Conservation (phyloP, 2,888 invertebrate genomes). For the Ormyrus rosae region DNA sequence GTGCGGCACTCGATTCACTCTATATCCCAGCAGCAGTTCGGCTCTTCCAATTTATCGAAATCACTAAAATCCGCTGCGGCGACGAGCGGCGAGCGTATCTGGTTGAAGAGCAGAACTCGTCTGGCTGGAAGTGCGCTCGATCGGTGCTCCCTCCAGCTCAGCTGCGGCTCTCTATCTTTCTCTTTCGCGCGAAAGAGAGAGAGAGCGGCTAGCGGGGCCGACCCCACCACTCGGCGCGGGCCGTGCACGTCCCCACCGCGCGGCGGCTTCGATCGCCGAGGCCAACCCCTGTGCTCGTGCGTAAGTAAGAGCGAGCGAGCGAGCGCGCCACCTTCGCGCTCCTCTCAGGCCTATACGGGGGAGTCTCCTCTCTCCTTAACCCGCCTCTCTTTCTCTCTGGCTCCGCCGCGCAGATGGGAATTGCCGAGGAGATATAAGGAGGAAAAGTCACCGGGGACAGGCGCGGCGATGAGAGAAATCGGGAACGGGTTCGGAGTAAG, state of each 20-base stretch:
- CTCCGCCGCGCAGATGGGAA: background rate
- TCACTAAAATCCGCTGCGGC: too few relatives aligned
- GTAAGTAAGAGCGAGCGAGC: conserved; percentile 36
- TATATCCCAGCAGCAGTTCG: too few relatives aligned
- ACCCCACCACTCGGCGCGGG: conserved; percentile 49
- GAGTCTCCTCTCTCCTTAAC: conserved; percentile 70
- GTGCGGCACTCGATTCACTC: too few relatives aligned
- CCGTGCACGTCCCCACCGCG: conserved; percentile 65
- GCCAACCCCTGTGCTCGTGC: conserved; percentile 69
- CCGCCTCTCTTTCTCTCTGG: conserved; percentile 26
- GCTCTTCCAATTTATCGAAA: too few relatives aligned
- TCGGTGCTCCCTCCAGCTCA: conserved; percentile 64
- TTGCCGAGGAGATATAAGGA: background rate
- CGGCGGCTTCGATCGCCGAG: conserved; percentile 66
- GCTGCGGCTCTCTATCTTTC: conserved; percentile 11
- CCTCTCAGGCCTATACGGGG: conserved; percentile 57
- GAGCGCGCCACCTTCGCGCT: conserved; percentile 4
- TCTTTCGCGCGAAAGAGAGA: conserved; percentile 33
- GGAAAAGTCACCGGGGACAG: conserved; percentile 50
- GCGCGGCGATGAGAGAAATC: conserved; percentile 47
- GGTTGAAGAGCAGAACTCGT: conserved; percentile 16
- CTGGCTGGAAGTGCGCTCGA: conserved; percentile 42
- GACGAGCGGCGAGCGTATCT: conserved; percentile 62
- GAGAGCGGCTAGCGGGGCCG: conserved; percentile 22
- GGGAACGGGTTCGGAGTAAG: conserved; percentile 49